Conservation (phyloP, 1,140 invertebrate species). For the Drosophila arizonae region DNA sequence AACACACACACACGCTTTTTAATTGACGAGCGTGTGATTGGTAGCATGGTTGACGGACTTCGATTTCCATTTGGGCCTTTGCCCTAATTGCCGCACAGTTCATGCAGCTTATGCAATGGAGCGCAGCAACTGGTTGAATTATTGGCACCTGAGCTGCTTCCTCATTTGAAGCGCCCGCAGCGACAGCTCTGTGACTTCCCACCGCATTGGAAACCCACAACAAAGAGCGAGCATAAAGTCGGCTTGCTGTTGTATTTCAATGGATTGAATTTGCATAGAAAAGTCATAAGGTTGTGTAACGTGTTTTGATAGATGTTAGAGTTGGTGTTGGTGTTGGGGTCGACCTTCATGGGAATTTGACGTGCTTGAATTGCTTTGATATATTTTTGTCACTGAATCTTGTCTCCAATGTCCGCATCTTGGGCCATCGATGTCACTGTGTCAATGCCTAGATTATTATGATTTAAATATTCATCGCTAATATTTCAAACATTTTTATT, state of each 20-base stretch:
- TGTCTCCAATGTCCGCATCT: constrained; percentile 5
- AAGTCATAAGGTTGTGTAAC: constrained; percentile 61
- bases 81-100: constrained; percentile 16
- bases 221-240: background rate
- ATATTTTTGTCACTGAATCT: constrained; percentile 15
- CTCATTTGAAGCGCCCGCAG: constrained; percentile 25
- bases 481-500: background rate
- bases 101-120: constrained; percentile 4
- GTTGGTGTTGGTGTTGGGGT: background rate
- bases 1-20: too few species aligned
- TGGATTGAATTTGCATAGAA: constrained; percentile 66
- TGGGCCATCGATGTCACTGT: constrained; percentile 59
- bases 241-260: constrained; percentile 44
- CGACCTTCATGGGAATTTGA: constrained; percentile 65
- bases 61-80: constrained; percentile 10
- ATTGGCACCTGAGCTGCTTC: constrained; percentile 18
- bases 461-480: background rate
- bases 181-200: constrained; percentile 17
- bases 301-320: constrained; percentile 28
- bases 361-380: constrained; percentile 10
- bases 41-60: background rate
- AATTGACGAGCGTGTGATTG: too few species aligned
- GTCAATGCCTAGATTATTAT: constrained; percentile 50
- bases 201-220: background rate
- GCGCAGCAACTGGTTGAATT: background rate